Conservation (phyloP, 2,797 vertebrate genomes). For the Sciaenops ocellatus region DNA sequence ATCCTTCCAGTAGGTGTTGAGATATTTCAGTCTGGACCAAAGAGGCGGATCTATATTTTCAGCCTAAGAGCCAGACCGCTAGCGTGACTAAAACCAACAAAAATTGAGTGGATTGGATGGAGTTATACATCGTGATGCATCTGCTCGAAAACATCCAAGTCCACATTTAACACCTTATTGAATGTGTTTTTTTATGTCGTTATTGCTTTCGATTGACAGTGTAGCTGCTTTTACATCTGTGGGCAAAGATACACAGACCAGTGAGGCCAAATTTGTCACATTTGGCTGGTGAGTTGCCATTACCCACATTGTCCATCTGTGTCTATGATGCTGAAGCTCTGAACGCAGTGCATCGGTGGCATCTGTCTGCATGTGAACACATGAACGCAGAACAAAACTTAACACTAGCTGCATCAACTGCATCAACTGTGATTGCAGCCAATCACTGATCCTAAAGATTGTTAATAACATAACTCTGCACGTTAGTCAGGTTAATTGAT, state of each 20-base stretch:
- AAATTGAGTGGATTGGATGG: not conserved
- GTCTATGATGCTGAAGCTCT: constrained; percentile 3
- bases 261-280: constrained; percentile 21
- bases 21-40: not conserved
- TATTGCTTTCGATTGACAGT: constrained; percentile 1
- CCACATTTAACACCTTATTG: not conserved
- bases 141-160: constrained; percentile 13
- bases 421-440: constrained; percentile 16
- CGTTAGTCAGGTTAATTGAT: constrained; percentile 38
- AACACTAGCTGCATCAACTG: no score
- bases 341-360: not conserved
- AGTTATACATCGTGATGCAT: not conserved
- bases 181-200: constrained; percentile 11
- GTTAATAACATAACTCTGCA: constrained; percentile 25
- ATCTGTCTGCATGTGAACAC: constrained; percentile 31
- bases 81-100: not conserved
- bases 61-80: not conserved
- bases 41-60: not conserved
- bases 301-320: constrained; percentile 25
- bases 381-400: not conserved
- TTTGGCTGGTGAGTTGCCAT: constrained; percentile 23
- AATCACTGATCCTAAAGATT: not conserved
- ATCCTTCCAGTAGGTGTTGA: not conserved
- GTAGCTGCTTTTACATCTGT: constrained; percentile 20
- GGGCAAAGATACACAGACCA: constrained; percentile 27